These are phyloP conservation scores for Podarcis siculus DNA, from an alignment of 2,797 vertebrate genomes.

Conservation along the genomic window DNA sequence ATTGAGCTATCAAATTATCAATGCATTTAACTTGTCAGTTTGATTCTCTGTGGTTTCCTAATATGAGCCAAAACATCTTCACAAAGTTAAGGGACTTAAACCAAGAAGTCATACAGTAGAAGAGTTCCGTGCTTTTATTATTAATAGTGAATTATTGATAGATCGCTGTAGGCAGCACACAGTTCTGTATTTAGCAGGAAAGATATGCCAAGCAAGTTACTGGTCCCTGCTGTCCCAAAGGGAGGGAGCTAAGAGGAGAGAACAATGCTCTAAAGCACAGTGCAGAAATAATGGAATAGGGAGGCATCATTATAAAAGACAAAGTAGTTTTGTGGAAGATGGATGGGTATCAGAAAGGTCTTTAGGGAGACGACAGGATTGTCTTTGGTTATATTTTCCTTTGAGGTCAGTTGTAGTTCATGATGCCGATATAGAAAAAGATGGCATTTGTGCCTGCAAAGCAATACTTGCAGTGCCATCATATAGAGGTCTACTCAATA, in stretches of 20 bases:
- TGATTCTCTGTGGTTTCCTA: slow-evolving; percentile 34
- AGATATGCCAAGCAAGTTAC: background rate
- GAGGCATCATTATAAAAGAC: slow-evolving; percentile 24
- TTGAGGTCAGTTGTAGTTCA: slow-evolving; percentile 18
- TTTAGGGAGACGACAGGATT: background rate
- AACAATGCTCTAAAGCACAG: slow-evolving; percentile 22
- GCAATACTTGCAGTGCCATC: background rate
- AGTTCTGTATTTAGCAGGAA: slow-evolving; percentile 8
- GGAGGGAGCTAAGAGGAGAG: slow-evolving; percentile 5
- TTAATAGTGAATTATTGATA: slow-evolving; percentile 50
- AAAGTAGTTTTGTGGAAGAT: background rate
- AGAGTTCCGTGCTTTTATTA: slow-evolving; percentile 15
- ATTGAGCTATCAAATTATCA: slow-evolving; percentile 40
- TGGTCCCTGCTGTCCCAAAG: slow-evolving; percentile 26
- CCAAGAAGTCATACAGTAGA: slow-evolving; percentile 33
- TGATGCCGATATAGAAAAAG: slow-evolving; percentile 11
- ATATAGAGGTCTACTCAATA: background rate
- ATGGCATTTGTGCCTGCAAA: background rate
- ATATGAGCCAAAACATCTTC: slow-evolving; percentile 1
- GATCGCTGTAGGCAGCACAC: slow-evolving; percentile 20
- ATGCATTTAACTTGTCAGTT: slow-evolving; percentile 42
- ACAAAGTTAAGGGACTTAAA: background rate
- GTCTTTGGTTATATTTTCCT: background rate
- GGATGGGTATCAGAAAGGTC: background rate
- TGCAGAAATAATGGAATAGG: background rate